Percentiles rank a stretch among this genome's conserved stretches.
phyloP scores from a whole-genome alignment of 2,113 vertebrate genomes.

The Canis aureus region DNA sequence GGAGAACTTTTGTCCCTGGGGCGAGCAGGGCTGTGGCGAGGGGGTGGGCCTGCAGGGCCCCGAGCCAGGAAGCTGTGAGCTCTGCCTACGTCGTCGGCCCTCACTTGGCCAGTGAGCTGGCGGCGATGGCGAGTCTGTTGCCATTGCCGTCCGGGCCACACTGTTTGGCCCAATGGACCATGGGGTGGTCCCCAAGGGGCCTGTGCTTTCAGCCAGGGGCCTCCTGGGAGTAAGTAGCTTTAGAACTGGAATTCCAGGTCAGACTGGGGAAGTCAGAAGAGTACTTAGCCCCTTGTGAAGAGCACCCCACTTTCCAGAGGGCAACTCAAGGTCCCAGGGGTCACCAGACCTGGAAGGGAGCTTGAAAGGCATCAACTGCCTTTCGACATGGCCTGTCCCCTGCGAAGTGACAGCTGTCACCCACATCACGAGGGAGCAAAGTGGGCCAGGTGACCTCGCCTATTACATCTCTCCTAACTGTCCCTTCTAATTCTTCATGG shows the following conservation, averaged over 20 bases:
- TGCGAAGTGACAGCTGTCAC: background rate
- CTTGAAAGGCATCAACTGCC: background rate
- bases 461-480: background rate
- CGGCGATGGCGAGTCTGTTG: background rate
- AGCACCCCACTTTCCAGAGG: background rate
- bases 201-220: background rate
- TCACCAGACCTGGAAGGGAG: background rate
- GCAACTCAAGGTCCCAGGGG: background rate
- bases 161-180: background rate
- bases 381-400: background rate
- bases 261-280: slow-evolving; percentile 74
- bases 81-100: background rate
- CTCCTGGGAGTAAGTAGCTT: background rate
- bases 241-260: slow-evolving; percentile 68
- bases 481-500: background rate
- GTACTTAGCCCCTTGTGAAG: slow-evolving; percentile 72
- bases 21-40: accelerated
- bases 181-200: background rate
- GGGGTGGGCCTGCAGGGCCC: background rate
- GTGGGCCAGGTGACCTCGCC: background rate
- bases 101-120: background rate
- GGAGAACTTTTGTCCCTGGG: background rate
- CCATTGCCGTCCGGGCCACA: background rate
- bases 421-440: background rate
- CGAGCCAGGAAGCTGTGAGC: background rate